Conservation (phyloP, 2,113 vertebrate genomes). For the Tachysurus fulvidraco region DNA sequence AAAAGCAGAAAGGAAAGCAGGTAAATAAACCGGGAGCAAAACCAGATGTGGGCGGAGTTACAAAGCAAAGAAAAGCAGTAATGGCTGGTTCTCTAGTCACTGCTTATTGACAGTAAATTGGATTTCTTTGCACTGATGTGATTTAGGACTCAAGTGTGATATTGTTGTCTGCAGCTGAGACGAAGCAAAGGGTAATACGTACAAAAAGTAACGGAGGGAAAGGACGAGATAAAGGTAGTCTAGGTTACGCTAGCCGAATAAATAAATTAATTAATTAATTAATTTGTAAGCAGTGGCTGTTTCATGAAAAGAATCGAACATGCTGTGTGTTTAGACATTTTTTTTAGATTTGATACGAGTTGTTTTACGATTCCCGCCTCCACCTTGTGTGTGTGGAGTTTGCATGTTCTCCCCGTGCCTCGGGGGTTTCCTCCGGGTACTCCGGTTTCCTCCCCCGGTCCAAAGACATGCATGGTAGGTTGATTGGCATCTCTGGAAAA, state of each 20-base stretch:
- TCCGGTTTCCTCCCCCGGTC: too few species aligned
- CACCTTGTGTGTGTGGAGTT: too few species aligned
- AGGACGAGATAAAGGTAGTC: neutral
- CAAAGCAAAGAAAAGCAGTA: too few species aligned
- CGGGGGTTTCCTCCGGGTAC: too few species aligned
- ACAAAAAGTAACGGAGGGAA: neutral
- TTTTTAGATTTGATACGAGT: too few species aligned
- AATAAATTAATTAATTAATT: neutral
- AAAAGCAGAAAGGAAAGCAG: neutral
- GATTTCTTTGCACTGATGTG: constrained; percentile 26
- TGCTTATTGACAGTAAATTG: constrained; percentile 29
- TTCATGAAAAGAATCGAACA: too few species aligned
- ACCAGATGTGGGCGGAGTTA: constrained; percentile 12
- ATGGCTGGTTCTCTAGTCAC: constrained; percentile 31
- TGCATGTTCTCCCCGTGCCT: too few species aligned
- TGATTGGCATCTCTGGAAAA: too few species aligned
- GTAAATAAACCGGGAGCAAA: constrained; percentile 26
- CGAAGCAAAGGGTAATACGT: neutral
- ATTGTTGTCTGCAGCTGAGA: constrained; percentile 26
- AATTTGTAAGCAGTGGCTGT: neutral
- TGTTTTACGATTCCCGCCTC: too few species aligned
- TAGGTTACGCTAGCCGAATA: neutral
- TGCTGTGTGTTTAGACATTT: too few species aligned
- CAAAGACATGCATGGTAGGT: too few species aligned
- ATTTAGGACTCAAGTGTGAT: constrained; percentile 35